These are phyloP conservation scores for Petrocephalus zakoni DNA, from an alignment of 2,113 vertebrate species.

Conservation along the genomic window DNA sequence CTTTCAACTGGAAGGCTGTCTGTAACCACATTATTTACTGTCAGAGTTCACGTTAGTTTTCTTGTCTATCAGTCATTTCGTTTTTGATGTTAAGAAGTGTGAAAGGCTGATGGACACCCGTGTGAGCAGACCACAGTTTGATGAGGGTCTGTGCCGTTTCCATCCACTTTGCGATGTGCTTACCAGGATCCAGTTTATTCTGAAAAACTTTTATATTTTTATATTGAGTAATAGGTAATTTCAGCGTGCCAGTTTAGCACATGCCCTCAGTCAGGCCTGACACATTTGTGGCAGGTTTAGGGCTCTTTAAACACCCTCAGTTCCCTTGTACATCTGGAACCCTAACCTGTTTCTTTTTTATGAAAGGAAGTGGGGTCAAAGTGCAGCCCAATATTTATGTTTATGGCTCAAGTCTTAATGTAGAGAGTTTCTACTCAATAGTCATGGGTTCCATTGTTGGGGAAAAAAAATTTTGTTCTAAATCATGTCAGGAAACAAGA, in stretches of 20 bases:
- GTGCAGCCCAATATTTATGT: slow-evolving; percentile 63
- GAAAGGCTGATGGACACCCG: not conserved
- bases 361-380: slow-evolving; percentile 55
- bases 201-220: not conserved
- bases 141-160: not conserved
- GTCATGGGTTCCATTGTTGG: slow-evolving; percentile 15
- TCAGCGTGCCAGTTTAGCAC: slow-evolving; percentile 12
- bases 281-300: slow-evolving; percentile 21
- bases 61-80: not conserved
- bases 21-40: not conserved
- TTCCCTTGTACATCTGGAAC: slow-evolving; percentile 19
- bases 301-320: slow-evolving; percentile 15
- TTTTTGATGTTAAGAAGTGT: not conserved
- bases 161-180: not conserved
- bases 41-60: not conserved
- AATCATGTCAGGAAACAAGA: not conserved
- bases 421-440: slow-evolving; percentile 62
- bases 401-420: slow-evolving; percentile 52
- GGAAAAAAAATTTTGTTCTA: not conserved
- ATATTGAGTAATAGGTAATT: not conserved
- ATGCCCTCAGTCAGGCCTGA: not conserved
- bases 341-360: slow-evolving; percentile 63
- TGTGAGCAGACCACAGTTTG: not conserved
- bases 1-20: not conserved
- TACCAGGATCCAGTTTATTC: not conserved